Evolutionary conservation across 2,797 vertebrate genomes (phyloP).

Genomic region (Chloroceryle amazona): DNA sequence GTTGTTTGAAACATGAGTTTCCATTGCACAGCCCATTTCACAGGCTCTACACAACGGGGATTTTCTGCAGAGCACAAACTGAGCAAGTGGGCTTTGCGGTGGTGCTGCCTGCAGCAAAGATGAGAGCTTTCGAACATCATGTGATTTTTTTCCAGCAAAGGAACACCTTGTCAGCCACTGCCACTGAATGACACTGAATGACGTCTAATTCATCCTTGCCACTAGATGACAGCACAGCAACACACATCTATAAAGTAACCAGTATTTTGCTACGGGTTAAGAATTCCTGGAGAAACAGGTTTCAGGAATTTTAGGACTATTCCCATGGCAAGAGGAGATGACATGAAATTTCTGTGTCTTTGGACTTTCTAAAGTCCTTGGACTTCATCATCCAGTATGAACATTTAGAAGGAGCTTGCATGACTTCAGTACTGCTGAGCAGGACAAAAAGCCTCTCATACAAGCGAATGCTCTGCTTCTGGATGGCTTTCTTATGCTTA

Average conservation of each 20-base stretch:
- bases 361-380: background rate
- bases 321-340: background rate
- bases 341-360: background rate
- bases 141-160: background rate
- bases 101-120: background rate
- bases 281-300: conserved; percentile 23
- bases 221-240: conserved; percentile 81
- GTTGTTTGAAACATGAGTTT: background rate
- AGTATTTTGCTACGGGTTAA: conserved; percentile 54
- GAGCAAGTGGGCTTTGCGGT: background rate
- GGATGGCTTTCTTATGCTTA: background rate
- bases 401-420: background rate
- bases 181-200: conserved; percentile 11
- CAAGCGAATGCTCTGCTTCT: background rate
- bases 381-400: background rate
- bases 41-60: background rate
- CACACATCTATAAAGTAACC: conserved; percentile 52
- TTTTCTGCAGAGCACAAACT: background rate
- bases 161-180: conserved; percentile 5
- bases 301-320: background rate
- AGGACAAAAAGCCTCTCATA: background rate
- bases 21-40: background rate
- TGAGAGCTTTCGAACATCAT: background rate
- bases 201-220: conserved; percentile 77
- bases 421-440: background rate